Conservation (phyloP, 2,797 vertebrate genomes). For the Mus minutoides region DNA sequence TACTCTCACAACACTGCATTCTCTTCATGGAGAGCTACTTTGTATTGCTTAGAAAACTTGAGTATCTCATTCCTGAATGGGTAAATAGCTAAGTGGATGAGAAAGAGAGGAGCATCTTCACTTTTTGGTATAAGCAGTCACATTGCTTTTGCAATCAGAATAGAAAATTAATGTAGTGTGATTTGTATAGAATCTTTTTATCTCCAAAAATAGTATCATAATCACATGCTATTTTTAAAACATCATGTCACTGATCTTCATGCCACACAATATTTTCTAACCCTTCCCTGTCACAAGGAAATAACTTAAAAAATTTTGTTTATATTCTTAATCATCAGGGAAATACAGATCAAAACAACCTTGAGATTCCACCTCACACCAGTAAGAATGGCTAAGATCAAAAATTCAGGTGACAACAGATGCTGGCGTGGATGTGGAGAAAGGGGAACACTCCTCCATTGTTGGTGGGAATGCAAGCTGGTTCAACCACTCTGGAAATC, state of each 20-base stretch:
- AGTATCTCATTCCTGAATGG: neutral
- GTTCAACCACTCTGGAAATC: too few species aligned
- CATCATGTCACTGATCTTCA: neutral
- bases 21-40: neutral
- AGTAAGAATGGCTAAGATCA: too few species aligned
- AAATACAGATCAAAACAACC: too few species aligned
- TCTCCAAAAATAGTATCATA: neutral
- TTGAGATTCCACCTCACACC: too few species aligned
- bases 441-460: too few species aligned
- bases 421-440: too few species aligned
- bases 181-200: neutral
- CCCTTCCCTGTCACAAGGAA: neutral
- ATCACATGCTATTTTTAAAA: neutral
- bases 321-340: too few species aligned
- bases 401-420: too few species aligned
- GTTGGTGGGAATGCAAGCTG: too few species aligned
- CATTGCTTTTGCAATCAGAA: neutral
- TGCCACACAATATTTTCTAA: neutral
- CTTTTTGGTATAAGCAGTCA: neutral
- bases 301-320: neutral
- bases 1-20: neutral
- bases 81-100: neutral
- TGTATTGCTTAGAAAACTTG: neutral
- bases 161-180: neutral
- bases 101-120: neutral